Evolutionary conservation across 2,797 vertebrate genomes (phyloP).

Genomic region (Poeciliopsis infans): DNA sequence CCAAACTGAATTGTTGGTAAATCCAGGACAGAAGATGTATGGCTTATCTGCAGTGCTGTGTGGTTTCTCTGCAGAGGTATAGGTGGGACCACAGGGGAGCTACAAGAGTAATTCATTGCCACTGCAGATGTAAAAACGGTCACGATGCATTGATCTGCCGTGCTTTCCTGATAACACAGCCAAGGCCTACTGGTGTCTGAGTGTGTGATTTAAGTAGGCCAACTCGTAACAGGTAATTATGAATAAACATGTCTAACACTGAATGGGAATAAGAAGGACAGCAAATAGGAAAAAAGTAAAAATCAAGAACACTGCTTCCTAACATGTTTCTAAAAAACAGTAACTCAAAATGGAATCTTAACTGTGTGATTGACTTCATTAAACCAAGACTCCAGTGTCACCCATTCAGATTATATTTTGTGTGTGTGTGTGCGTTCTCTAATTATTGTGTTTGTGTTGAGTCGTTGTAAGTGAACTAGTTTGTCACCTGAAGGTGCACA

Average conservation of each 20-base stretch:
- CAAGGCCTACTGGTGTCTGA: not conserved
- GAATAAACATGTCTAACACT: not conserved
- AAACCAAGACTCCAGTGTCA: not conserved
- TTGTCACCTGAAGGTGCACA: not conserved
- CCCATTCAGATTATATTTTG: not conserved
- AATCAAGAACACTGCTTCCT: not conserved
- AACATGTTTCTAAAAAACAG: not conserved
- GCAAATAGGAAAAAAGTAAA: too few species aligned
- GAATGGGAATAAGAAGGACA: not conserved
- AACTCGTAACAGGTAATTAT: not conserved
- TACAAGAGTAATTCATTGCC: slow-evolving; percentile 68
- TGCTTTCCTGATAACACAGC: slow-evolving; percentile 31
- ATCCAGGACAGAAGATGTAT: slow-evolving; percentile 10
- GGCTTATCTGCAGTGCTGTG: slow-evolving; percentile 52
- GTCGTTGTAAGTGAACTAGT: not conserved
- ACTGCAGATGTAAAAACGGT: slow-evolving; percentile 73
- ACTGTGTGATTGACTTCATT: not conserved
- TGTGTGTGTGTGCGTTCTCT: too few species aligned
- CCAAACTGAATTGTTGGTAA: not conserved
- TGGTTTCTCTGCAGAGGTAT: slow-evolving; percentile 60
- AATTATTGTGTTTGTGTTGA: not conserved
- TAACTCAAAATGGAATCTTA: not conserved
- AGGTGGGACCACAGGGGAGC: slow-evolving; percentile 64
- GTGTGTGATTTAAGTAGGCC: slow-evolving; percentile 14
- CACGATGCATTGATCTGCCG: slow-evolving; percentile 59